Conservation (phyloP, 2,113 vertebrate species). For the Hippopotamus amphibius region DNA sequence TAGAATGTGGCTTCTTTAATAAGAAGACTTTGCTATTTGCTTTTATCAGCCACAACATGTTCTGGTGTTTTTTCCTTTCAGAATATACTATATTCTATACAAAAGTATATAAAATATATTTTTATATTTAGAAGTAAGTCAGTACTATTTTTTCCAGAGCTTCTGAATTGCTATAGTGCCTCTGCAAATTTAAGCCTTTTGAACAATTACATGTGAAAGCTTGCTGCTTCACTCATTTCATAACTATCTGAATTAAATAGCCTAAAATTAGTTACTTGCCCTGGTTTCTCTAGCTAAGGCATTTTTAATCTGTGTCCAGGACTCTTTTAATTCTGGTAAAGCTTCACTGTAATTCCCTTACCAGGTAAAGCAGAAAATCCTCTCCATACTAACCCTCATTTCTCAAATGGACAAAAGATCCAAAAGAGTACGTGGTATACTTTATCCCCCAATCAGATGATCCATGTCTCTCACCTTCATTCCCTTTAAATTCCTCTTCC, state of each 20-base stretch:
- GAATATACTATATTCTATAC: background rate
- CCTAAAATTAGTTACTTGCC: slow-evolving; percentile 14
- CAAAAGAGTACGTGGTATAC: background rate
- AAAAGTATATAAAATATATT: background rate
- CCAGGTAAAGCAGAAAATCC: background rate
- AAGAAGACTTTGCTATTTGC: background rate
- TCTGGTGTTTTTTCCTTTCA: background rate
- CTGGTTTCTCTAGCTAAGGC: background rate
- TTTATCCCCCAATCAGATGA: background rate
- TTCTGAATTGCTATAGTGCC: background rate
- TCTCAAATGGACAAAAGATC: background rate
- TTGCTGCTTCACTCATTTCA: background rate
- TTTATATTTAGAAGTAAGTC: background rate
- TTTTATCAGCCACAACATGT: background rate
- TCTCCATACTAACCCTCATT: background rate
- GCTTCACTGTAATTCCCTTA: background rate
- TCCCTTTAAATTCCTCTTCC: background rate
- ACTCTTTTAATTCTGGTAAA: background rate
- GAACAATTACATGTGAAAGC: background rate
- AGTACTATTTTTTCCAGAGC: background rate
- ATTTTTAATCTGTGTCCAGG: background rate
- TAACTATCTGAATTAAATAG: background rate
- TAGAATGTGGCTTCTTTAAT: background rate
- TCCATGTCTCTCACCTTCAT: fast-evolving
- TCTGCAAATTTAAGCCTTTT: background rate